phyloP scores from a whole-genome alignment of 92 coral and sea anemone species.

The Umimayanthus kanabou region DNA sequence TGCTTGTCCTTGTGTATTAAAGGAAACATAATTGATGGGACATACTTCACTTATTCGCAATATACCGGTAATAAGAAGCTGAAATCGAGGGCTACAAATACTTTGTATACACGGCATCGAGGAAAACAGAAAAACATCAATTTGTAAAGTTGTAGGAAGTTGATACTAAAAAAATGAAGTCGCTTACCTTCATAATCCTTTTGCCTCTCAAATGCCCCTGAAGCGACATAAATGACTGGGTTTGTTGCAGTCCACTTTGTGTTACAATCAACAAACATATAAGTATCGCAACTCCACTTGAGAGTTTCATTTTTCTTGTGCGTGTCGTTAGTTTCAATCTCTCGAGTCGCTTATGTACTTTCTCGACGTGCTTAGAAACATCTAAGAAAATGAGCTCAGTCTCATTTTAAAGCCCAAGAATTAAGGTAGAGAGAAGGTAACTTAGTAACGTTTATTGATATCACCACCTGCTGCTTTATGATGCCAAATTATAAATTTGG shows the following conservation, averaged over 20 bases:
- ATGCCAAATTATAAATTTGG: background rate
- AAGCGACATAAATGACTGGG: background rate
- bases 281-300: background rate
- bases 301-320: background rate
- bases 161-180: background rate
- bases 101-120: too few species aligned
- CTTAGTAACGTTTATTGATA: background rate
- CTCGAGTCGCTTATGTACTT: background rate
- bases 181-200: constrained; percentile 1
- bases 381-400: background rate
- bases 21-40: too few species aligned
- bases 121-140: too few species aligned
- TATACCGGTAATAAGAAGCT: too few species aligned
- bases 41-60: too few species aligned
- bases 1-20: too few species aligned
- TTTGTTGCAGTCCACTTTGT: background rate
- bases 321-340: background rate
- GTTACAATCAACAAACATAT: background rate
- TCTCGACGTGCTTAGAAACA: background rate
- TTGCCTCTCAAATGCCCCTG: background rate
- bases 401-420: background rate
- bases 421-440: too few species aligned
- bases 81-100: too few species aligned
- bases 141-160: background rate
- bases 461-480: background rate